phyloP scores from a whole-genome alignment of 2,888 invertebrate genomes.

The Drosophila anceps region DNA sequence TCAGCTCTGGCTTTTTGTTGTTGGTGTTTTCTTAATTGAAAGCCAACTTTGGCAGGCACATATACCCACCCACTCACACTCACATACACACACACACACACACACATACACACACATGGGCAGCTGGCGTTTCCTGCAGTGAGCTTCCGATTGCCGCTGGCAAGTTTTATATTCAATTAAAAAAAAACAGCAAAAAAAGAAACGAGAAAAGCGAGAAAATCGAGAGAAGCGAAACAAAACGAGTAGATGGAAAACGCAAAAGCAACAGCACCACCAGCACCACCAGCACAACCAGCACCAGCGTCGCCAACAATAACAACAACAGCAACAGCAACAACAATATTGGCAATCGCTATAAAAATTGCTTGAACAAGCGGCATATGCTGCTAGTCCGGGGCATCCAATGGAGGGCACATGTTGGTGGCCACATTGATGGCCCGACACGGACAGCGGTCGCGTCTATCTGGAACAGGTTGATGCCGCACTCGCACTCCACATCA shows the following conservation, averaged over 20 bases:
- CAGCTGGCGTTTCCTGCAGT: conserved; percentile 76
- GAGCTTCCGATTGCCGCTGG: conserved; percentile 76
- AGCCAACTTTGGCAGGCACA: conserved; percentile 64
- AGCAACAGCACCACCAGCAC: conserved; percentile 25
- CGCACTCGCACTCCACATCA: conserved; percentile 14
- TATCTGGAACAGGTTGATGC: conserved; percentile 55
- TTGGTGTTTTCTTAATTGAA: conserved; percentile 75
- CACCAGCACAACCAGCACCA: conserved; percentile 18
- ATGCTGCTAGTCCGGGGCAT: conserved; percentile 53
- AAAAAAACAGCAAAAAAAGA: conserved; percentile 46
- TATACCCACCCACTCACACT: conserved; percentile 22
- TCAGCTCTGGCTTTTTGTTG: conserved; percentile 39
- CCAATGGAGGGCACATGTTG: conserved; percentile 33
- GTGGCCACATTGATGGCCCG: conserved; percentile 27
- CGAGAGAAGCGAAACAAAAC: conserved; percentile 32
- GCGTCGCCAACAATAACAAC: not conserved
- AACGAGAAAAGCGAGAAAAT: conserved; percentile 22
- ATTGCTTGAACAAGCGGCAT: conserved; percentile 73
- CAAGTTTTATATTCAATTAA: conserved; percentile 80
- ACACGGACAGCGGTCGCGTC: conserved; percentile 33
- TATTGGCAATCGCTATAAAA: conserved; percentile 76
- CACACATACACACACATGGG: conserved; percentile 48
- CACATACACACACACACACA: conserved; percentile 26
- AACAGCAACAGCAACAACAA: conserved; percentile 42
- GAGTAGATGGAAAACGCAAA: conserved; percentile 39